phyloP scores from a whole-genome alignment of 2,888 invertebrate species.

The Drosophila macrospina region DNA sequence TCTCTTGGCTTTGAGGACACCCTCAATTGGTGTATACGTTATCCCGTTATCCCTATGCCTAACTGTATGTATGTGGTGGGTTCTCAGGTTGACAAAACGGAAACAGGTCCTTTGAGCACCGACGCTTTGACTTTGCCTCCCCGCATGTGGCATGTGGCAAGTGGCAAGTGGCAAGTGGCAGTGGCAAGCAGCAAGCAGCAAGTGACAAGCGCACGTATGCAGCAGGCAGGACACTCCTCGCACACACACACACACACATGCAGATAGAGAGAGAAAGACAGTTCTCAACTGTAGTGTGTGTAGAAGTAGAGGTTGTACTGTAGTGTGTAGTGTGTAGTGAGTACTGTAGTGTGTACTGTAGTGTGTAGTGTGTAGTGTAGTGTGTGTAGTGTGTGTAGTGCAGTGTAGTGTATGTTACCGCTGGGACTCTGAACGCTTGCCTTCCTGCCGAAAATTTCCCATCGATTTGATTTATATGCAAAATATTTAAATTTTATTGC shows the following conservation, averaged over 20 bases:
- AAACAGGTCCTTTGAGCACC: conserved; percentile 64
- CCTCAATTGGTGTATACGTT: conserved; percentile 3
- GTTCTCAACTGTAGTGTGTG: neutral
- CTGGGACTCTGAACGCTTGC: conserved; percentile 50
- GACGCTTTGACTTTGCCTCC: conserved; percentile 54
- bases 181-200: conserved; percentile 35
- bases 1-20: no score
- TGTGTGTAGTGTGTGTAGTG: conserved; percentile 2
- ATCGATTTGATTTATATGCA: conserved; percentile 78
- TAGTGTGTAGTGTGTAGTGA: neutral
- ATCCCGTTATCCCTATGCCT: conserved; percentile 14
- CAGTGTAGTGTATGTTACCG: conserved; percentile 36
- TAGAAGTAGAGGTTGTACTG: neutral
- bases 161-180: conserved; percentile 28
- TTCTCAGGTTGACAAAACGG: conserved; percentile 57
- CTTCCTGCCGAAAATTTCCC: conserved; percentile 66
- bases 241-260: conserved; percentile 20
- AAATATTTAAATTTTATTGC: conserved; percentile 80
- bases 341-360: neutral
- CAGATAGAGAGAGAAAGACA: conserved; percentile 7
- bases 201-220: conserved; percentile 48
- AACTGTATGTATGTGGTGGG: neutral
- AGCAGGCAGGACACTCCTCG: conserved; percentile 34
- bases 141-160: conserved; percentile 31
- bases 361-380: neutral